Conservation (phyloP, 2,797 vertebrate genomes). For the Diplodus sargus region DNA sequence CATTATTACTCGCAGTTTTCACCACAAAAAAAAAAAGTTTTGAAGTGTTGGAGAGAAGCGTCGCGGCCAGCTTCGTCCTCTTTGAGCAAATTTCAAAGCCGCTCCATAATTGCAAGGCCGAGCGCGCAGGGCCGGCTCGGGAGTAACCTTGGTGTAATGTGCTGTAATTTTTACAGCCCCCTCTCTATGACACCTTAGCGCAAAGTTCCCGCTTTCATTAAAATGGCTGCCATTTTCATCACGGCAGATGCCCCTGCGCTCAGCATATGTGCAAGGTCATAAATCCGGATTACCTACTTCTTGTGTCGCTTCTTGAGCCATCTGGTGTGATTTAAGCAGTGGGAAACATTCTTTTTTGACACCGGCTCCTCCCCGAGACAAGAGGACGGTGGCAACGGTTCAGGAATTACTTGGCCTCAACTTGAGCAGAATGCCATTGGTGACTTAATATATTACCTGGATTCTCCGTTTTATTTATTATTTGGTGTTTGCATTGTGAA, state of each 20-base stretch:
- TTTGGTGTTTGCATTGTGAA: background rate
- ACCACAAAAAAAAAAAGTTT: background rate
- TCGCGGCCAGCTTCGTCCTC: background rate
- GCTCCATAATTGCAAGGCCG: slow-evolving; percentile 30
- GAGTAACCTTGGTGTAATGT: slow-evolving; percentile 54
- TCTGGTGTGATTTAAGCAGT: slow-evolving; percentile 80
- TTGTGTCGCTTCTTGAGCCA: slow-evolving; percentile 76
- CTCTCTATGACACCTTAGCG: slow-evolving; percentile 22
- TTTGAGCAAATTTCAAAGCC: slow-evolving; percentile 40
- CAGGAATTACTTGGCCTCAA: slow-evolving; percentile 16
- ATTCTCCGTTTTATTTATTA: slow-evolving; percentile 7
- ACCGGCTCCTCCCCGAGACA: background rate
- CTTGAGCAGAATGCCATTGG: slow-evolving; percentile 24
- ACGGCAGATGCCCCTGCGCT: slow-evolving; percentile 78
- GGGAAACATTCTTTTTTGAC: slow-evolving; percentile 36
- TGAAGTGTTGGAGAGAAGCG: background rate
- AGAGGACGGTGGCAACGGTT: slow-evolving; percentile 17
- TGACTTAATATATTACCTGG: slow-evolving; percentile 2
- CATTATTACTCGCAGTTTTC: background rate
- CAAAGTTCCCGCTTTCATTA: slow-evolving; percentile 67
- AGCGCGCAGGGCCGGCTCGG: background rate
- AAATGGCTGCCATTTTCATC: slow-evolving; percentile 67
- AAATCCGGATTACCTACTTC: slow-evolving; percentile 84
- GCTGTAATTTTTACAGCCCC: slow-evolving; percentile 36
- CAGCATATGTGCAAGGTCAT: slow-evolving; percentile 83